Percentiles rank a stretch among this genome's conserved stretches.
Conservation (phyloP, 2,888 invertebrate genomes). For the Anorthoa munda region DNA sequence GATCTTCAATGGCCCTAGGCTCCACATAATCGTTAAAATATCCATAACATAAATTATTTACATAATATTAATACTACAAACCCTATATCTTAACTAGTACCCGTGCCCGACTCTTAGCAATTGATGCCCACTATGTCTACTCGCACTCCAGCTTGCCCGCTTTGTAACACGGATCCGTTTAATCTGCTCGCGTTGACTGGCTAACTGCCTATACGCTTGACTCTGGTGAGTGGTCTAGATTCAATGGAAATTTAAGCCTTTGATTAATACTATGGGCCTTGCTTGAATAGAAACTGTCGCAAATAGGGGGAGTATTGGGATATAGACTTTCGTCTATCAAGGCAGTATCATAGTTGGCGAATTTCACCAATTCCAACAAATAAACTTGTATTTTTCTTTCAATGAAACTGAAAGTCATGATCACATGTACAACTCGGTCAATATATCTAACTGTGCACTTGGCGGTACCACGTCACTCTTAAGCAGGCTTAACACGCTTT, state of each 20-base stretch:
- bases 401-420: no score
- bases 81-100: background rate
- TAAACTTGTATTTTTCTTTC: no score
- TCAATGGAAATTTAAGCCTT: conserved; percentile 18
- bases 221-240: conserved; percentile 1
- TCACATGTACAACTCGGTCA: no score
- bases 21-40: background rate
- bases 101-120: conserved; percentile 26
- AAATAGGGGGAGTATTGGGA: no score
- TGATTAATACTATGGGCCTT: conserved; percentile 9
- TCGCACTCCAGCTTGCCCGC: conserved; percentile 13
- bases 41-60: background rate
- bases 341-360: no score
- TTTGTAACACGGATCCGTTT: conserved; percentile 38
- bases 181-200: conserved; percentile 39
- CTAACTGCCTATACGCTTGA: conserved; percentile 18
- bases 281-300: background rate
- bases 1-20: no score
- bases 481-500: no score
- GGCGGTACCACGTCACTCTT: no score
- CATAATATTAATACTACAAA: background rate
- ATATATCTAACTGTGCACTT: no score
- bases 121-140: conserved; percentile 27
- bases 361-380: no score
- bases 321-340: no score